phyloP scores from a whole-genome alignment of 1,140 invertebrate genomes.

The Campoletis sonorensis region DNA sequence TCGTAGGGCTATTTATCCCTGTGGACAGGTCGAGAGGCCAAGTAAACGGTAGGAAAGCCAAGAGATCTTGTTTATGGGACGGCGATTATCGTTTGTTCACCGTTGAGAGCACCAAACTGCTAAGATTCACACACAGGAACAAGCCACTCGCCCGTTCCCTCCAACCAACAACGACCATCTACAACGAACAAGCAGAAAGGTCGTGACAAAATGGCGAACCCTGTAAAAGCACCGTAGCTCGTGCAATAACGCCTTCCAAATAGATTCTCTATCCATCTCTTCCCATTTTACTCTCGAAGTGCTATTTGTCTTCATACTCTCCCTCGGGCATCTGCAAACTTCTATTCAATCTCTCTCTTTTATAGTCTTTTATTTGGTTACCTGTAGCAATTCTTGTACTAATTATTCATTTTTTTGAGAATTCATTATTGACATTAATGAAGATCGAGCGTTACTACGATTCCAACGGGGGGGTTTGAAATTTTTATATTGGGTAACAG shows the following conservation, averaged over 20 bases:
- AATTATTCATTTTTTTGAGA: not conserved
- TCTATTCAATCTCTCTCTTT: too few species aligned
- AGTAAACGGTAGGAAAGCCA: constrained; percentile 5
- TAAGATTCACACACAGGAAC: constrained; percentile 30
- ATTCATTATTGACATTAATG: too few species aligned
- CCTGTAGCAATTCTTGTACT: not conserved
- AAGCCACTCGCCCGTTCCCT: constrained; percentile 14
- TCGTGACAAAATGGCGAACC: not conserved
- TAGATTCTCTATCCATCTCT: constrained; percentile 31
- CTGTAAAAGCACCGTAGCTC: not conserved
- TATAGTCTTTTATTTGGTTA: too few species aligned
- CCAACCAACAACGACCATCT: not conserved
- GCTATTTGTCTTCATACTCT: constrained; percentile 27
- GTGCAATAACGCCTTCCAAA: not conserved
- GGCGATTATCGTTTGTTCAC: constrained; percentile 30
- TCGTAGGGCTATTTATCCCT: constrained; percentile 25
- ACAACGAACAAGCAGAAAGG: not conserved
- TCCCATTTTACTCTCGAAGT: constrained; percentile 9
- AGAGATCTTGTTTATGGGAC: constrained; percentile 39
- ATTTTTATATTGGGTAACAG: too few species aligned
- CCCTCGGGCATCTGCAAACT: not conserved
- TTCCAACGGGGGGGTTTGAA: too few species aligned
- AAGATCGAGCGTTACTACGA: too few species aligned
- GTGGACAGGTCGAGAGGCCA: constrained; percentile 3
- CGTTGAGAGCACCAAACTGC: constrained; percentile 30